Percentiles rank a stretch among this genome's conserved stretches.
phyloP scores from a whole-genome alignment of 1,140 invertebrate species.

The Araneus ventricosus region DNA sequence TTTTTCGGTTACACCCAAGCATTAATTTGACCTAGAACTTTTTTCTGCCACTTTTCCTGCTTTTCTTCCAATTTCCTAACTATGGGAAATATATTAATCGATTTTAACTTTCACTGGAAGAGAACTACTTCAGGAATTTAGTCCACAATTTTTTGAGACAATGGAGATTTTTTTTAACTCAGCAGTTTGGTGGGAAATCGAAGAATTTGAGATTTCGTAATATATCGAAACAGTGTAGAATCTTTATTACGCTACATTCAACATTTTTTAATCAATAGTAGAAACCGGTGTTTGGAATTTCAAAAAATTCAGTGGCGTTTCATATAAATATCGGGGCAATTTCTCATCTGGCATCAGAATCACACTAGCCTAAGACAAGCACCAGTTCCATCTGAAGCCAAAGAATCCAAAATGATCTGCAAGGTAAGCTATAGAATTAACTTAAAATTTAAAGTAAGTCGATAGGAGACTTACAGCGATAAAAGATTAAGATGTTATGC shows the following conservation, averaged over 20 bases:
- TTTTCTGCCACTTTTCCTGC: not conserved
- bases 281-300: not conserved
- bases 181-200: not conserved
- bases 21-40: constrained; percentile 11
- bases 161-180: not conserved
- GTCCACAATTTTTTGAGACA: not conserved
- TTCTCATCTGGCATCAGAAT: not conserved
- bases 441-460: not conserved
- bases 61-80: not conserved
- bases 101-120: not conserved
- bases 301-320: not conserved
- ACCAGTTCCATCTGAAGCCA: not conserved
- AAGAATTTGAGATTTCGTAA: not conserved
- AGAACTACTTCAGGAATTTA: not conserved
- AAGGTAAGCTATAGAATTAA: not conserved
- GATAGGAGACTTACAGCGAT: no score
- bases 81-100: not conserved
- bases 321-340: not conserved
- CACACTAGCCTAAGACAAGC: not conserved
- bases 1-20: constrained; percentile 22
- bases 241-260: not conserved
- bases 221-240: not conserved
- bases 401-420: not conserved
- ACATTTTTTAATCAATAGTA: not conserved
- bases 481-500: no score